Conservation (phyloP, 2,113 vertebrate species). For the Carettochelys insculpta region DNA sequence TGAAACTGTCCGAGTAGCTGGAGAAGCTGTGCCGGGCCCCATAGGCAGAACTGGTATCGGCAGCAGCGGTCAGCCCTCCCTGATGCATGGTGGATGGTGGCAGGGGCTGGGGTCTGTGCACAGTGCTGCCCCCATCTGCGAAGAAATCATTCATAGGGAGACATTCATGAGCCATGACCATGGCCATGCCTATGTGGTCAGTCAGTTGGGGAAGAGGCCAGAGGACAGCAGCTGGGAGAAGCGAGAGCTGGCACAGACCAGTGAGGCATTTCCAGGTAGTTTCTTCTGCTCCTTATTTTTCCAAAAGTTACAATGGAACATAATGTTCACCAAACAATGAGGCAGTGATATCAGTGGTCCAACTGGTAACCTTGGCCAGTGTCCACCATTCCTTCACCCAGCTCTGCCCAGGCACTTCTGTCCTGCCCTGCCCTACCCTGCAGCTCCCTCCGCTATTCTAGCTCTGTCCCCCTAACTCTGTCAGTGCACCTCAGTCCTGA, state of each 20-base stretch:
- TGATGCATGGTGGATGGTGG: slow-evolving; percentile 99
- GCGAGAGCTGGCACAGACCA: background rate
- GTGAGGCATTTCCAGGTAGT: background rate
- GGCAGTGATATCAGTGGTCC: no score
- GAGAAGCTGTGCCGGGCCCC: slow-evolving; percentile 96
- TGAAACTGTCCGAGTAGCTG: slow-evolving; percentile 98
- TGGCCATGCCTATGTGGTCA: background rate
- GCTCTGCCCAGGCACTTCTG: background rate
- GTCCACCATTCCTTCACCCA: background rate
- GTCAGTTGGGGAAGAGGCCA: background rate
- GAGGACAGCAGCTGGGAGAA: background rate
- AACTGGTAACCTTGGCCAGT: background rate
- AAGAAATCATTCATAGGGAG: slow-evolving; percentile 3
- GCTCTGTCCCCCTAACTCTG: no score
- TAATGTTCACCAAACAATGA: background rate
- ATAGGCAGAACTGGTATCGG: slow-evolving; percentile 89
- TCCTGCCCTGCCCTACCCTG: background rate
- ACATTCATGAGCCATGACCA: fast-evolving
- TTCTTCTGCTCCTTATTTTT: background rate
- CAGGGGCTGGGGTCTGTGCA: slow-evolving; percentile 96
- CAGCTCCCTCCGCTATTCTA: no score
- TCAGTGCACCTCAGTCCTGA: no score
- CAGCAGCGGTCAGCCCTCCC: slow-evolving; percentile 83
- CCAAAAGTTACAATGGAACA: background rate
- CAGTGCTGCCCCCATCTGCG: slow-evolving; percentile 90